Evolutionary conservation across 2,888 invertebrate genomes (phyloP).

Genomic region (Trachelus tabidus): DNA sequence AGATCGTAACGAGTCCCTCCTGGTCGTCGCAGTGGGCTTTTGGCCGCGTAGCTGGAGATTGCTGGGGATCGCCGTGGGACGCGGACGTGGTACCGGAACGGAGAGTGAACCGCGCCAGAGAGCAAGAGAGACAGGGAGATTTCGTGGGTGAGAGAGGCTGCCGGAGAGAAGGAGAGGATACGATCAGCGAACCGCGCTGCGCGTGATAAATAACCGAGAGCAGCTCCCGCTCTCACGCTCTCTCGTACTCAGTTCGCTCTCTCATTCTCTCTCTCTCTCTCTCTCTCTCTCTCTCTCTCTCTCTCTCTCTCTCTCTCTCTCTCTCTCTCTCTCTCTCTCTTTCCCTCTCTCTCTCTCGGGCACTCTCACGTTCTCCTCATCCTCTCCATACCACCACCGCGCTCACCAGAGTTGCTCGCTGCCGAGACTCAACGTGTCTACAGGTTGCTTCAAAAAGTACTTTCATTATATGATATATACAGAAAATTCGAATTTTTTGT

Average conservation of each 20-base stretch:
- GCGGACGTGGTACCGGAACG: conserved; percentile 20
- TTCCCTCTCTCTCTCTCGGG: conserved; percentile 9
- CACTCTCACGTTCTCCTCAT: conserved; percentile 18
- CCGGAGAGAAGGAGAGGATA: conserved; percentile 27
- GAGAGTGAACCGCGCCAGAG: neutral
- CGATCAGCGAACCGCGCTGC: conserved; percentile 45
- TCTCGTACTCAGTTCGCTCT: conserved; percentile 22
- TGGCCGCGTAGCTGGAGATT: conserved; percentile 24
- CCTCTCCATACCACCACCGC: neutral
- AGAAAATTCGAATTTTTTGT: neutral
- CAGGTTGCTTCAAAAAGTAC: conserved; percentile 6
- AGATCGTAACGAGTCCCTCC: conserved; percentile 46
- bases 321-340: conserved; percentile 7
- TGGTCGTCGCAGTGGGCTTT: conserved; percentile 35
- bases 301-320: conserved; percentile 12
- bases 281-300: conserved; percentile 12
- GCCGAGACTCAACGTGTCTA: conserved; percentile 11
- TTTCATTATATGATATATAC: neutral
- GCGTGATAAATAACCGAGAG: conserved; percentile 51
- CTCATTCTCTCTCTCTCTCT: conserved; percentile 13
- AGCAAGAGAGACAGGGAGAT: conserved; percentile 10
- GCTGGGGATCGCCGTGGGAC: conserved; percentile 28
- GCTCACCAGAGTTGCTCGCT: conserved; percentile 17
- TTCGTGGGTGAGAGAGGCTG: conserved; percentile 12
- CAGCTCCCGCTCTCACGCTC: conserved; percentile 29